These are phyloP conservation scores for Leucopternis melanops DNA, from an alignment of 2,113 vertebrate species.

Conservation along the genomic window DNA sequence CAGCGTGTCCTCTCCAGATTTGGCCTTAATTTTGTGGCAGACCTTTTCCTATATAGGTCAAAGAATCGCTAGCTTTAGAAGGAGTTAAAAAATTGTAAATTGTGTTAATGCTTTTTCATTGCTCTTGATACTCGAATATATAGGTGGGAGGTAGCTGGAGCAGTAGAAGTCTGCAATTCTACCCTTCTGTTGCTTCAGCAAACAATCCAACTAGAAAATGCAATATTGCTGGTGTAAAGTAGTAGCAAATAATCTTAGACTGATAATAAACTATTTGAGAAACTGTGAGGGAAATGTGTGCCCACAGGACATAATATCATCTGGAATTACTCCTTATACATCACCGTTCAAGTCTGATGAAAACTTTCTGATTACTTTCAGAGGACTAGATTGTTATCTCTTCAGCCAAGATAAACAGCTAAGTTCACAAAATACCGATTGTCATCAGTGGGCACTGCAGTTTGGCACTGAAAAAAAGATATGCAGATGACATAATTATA, in stretches of 20 bases:
- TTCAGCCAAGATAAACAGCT: background rate
- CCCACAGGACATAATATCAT: slow-evolving; percentile 22
- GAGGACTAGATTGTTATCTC: background rate
- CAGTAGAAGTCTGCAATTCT: background rate
- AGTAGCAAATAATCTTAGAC: background rate
- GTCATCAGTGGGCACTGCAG: background rate
- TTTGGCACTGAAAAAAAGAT: background rate
- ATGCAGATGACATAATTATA: background rate
- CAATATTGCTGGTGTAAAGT: background rate
- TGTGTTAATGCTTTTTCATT: background rate
- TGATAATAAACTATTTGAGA: slow-evolving; percentile 6
- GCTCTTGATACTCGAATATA: background rate
- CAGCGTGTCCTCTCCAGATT: background rate
- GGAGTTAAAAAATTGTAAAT: background rate
- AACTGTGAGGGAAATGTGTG: background rate
- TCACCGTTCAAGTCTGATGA: slow-evolving; percentile 1
- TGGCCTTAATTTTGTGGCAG: background rate
- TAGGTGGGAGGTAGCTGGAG: background rate
- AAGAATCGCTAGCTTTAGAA: background rate
- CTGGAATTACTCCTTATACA: background rate
- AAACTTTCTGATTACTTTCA: slow-evolving; percentile 24
- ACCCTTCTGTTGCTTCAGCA: background rate
- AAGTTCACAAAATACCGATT: background rate
- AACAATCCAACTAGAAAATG: background rate
- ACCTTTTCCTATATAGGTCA: background rate